Base-by-base conservation (phyloP, 2,797 vertebrate species). In the Peromyscus aztecus region DNA sequence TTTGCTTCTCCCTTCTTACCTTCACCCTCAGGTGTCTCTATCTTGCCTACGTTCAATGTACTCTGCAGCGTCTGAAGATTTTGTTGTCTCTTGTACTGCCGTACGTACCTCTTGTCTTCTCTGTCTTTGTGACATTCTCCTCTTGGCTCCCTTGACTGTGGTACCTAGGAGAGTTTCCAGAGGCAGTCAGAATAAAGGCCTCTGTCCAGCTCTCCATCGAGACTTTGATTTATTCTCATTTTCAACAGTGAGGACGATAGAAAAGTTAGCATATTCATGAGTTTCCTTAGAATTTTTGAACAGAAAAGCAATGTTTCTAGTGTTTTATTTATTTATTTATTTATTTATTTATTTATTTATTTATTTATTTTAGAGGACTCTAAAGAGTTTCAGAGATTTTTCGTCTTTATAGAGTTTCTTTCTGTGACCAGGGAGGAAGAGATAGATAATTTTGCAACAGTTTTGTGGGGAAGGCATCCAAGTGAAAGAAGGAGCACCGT, bases 211-310 rank as follows among this genome's bases (percentile, higher is more conserved):
- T 92, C 67, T 61, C 49, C n/a, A 0, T 7, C 21, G 8, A 29
- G 88, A 81, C 61, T 81, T 83, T 57, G 65, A 27, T 85, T 95
- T 7, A 5, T n/a, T 67, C 49, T 75, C n/a, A 16, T 81, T 71
- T 83, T 84, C 27, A 46, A 82, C 2, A 19, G 61, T 43, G 34
- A 75, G 83, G n/a, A 81, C 11, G 40, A 81, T 12, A 27, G 57
- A 40, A 88, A 14, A 52, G 29, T 52, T 61, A 84, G 40, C 65
- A 34, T 69, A n/a, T 78, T 57, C 1, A 0, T 78, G 23, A 14
- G 13, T 46, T 84, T 83, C 67, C 91, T 86, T 57, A 67, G 46
- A 84, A 65, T 19, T 80, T 96, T 96, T 82, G n/a, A 97, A 59
- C 43, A 90, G 37, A 82, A 27, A 4, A 0, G 13, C 37, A 29